Percentiles rank a stretch among this genome's conserved stretches.
These are phyloP conservation scores for Naja naja DNA, from an alignment of 2,113 vertebrate species.

Conservation along the genomic window DNA sequence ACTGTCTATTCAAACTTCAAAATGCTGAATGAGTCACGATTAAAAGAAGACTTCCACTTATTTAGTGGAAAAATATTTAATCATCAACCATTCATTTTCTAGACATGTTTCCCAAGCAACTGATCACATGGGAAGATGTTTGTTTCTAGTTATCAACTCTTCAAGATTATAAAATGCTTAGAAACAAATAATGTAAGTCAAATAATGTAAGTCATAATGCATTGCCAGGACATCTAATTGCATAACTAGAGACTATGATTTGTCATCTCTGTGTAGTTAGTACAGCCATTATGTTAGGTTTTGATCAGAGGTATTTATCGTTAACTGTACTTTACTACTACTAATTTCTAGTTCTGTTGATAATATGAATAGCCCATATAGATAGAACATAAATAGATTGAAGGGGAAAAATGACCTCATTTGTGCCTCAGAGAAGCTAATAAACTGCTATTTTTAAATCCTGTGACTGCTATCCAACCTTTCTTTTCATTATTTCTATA, in stretches of 20 bases:
- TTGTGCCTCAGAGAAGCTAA: background rate
- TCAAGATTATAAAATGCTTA: background rate
- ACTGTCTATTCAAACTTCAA: background rate
- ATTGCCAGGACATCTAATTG: background rate
- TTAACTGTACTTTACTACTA: background rate
- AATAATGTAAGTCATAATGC: background rate
- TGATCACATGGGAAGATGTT: background rate
- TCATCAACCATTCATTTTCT: background rate
- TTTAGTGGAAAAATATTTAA: background rate
- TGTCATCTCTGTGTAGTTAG: background rate
- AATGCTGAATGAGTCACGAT: background rate
- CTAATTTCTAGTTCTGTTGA: background rate
- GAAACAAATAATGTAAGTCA: background rate
- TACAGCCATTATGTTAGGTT: background rate
- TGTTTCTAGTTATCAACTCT: background rate
- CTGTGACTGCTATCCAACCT: background rate
- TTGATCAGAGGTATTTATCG: background rate
- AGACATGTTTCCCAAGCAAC: background rate
- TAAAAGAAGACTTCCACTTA: background rate
- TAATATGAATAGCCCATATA: background rate
- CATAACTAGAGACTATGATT: background rate
- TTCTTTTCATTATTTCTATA: background rate
- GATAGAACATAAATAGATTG: background rate
- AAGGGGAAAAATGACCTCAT: background rate
- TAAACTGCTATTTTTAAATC: background rate